Evolutionary conservation across 1,140 invertebrate genomes (phyloP).

Genomic region (Oreohelix idahoensis): DNA sequence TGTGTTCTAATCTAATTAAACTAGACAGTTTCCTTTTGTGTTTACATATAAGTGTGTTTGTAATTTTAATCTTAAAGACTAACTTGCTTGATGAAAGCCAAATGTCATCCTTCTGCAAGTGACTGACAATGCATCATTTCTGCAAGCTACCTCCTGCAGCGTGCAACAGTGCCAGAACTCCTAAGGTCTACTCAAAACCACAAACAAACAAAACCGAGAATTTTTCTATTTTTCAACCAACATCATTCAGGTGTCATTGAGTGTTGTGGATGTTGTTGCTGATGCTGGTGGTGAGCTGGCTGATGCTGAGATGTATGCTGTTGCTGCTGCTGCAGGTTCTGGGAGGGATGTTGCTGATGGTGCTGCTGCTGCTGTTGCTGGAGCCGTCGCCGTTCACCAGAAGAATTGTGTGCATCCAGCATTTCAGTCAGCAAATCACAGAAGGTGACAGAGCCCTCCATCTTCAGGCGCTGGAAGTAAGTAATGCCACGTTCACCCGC

Average conservation of each 20-base stretch:
- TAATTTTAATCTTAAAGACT: no score
- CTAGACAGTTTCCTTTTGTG: no score
- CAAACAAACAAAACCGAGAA: neutral
- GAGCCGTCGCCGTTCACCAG: conserved; percentile 34
- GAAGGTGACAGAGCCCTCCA: conserved; percentile 63
- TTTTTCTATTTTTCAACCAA: neutral
- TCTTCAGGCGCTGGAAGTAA: conserved; percentile 65
- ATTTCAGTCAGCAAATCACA: conserved; percentile 68
- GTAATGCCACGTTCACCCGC: conserved; percentile 61
- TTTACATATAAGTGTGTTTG: no score
- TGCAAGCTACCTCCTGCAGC: no score
- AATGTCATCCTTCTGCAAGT: no score
- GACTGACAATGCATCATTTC: no score
- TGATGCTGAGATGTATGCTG: conserved; percentile 20
- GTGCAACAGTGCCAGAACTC: no score
- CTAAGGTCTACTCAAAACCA: no score
- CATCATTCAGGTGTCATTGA: conserved; percentile 28
- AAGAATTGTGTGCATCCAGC: conserved; percentile 65
- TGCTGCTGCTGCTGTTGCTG: conserved; percentile 30
- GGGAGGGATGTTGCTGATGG: conserved; percentile 26
- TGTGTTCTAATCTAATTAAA: no score
- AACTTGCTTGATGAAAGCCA: no score
- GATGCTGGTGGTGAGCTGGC: neutral
- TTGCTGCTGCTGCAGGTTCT: conserved; percentile 19
- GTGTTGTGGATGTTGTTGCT: neutral